A percentile compares a stretch with the other conserved stretches of the same genome.
phyloP scores from a whole-genome alignment of 1,140 invertebrate genomes.

The Mercenaria mercenaria region DNA sequence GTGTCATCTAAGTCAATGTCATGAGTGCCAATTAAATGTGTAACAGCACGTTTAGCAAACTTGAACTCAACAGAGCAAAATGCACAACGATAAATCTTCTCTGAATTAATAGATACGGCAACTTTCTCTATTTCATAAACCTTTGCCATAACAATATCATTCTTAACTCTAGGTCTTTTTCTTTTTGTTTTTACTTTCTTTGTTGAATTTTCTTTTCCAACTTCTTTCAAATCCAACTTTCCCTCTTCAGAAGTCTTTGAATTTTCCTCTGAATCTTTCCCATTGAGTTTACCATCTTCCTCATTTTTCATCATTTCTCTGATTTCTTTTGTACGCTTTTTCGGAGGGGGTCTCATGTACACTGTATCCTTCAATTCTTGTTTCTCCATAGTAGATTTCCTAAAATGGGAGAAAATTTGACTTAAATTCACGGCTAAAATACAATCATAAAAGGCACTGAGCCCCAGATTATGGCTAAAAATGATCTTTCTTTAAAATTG shows the following conservation, averaged over 20 bases:
- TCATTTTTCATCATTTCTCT: conserved; percentile 67
- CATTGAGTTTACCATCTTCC: conserved; percentile 49
- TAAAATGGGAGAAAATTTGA: conserved; percentile 23
- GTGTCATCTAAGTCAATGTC: conserved; percentile 71
- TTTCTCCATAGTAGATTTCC: conserved; percentile 54
- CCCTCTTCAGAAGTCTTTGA: neutral
- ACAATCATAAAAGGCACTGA: too few relatives aligned
- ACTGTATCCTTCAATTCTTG: conserved; percentile 55
- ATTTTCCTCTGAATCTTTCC: neutral
- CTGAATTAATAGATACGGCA: conserved; percentile 65
- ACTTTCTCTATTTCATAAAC: conserved; percentile 73
- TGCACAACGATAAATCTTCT: conserved; percentile 74
- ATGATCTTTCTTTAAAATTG: too few relatives aligned
- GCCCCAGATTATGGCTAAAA: too few relatives aligned
- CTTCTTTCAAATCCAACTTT: neutral
- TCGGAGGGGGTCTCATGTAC: conserved; percentile 80
- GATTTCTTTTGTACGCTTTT: conserved; percentile 81
- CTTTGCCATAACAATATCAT: conserved; percentile 45
- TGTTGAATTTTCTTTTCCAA: neutral
- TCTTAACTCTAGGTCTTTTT: conserved; percentile 40
- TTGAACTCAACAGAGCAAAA: conserved; percentile 78
- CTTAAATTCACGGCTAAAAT: too few relatives aligned
- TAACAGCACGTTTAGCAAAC: conserved; percentile 76
- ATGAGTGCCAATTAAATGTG: conserved; percentile 73
- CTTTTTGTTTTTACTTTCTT: conserved; percentile 14